Conservation (phyloP, 2,797 vertebrate species). For the Protonibea diacanthus region DNA sequence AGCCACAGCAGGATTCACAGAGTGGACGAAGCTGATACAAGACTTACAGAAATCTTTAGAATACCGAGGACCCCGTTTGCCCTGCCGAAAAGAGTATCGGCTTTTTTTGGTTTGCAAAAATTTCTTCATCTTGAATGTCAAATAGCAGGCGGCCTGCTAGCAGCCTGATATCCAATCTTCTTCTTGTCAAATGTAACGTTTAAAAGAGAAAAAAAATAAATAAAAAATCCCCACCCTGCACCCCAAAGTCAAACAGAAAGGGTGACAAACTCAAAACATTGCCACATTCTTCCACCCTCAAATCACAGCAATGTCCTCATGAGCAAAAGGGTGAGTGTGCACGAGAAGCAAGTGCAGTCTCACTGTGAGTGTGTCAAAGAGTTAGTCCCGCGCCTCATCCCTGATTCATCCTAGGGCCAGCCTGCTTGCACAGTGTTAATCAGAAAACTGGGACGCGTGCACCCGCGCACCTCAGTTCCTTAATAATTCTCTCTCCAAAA, state of each 20-base stretch:
- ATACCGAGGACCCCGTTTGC: constrained; percentile 75
- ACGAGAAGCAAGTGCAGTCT: constrained; percentile 68
- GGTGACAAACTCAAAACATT: constrained; percentile 37
- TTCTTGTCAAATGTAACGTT: constrained; percentile 41
- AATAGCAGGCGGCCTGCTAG: constrained; percentile 57
- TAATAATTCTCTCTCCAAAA: constrained; percentile 89
- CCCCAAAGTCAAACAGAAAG: constrained; percentile 63
- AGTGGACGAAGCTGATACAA: constrained; percentile 49
- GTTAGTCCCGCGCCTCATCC: constrained; percentile 80
- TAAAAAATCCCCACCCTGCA: constrained; percentile 21
- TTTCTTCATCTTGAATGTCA: constrained; percentile 80
- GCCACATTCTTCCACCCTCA: constrained; percentile 65
- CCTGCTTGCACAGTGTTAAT: constrained; percentile 84
- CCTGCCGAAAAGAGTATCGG: constrained; percentile 81
- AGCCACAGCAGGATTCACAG: constrained; percentile 53
- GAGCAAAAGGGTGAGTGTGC: constrained; percentile 71
- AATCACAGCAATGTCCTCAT: constrained; percentile 64
- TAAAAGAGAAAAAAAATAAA: not conserved
- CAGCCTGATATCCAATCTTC: constrained; percentile 60
- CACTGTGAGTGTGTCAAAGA: constrained; percentile 74
- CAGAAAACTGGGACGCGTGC: constrained; percentile 87
- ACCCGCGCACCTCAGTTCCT: constrained; percentile 84
- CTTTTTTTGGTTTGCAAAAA: constrained; percentile 83
- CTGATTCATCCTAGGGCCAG: constrained; percentile 81
- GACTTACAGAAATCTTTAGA: constrained; percentile 91